phyloP scores from a whole-genome alignment of 2,888 invertebrate genomes.

The Caenorhabditis sp. region DNA sequence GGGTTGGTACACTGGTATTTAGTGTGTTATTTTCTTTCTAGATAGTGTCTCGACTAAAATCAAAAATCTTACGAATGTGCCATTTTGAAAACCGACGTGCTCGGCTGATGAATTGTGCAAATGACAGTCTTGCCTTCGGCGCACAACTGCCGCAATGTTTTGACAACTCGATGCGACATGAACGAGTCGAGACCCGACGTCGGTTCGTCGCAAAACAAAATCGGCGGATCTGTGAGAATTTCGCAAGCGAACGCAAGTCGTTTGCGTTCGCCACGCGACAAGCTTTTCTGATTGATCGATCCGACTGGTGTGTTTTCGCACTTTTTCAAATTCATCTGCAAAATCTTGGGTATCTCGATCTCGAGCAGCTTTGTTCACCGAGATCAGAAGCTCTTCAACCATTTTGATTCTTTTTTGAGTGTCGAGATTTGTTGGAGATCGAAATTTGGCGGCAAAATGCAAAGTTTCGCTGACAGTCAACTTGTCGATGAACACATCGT shows the following conservation, averaged over 20 bases:
- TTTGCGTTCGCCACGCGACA: conserved; percentile 95
- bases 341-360: not conserved
- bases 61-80: conserved; percentile 78
- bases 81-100: conserved; percentile 84
- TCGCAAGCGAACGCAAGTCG: conserved; percentile 9
- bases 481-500: conserved; percentile 84
- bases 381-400: conserved; percentile 36
- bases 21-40: not conserved
- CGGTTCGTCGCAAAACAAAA: conserved; percentile 57
- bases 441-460: conserved; percentile 77
- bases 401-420: conserved; percentile 51
- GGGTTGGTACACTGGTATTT: too few relatives aligned
- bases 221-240: conserved; percentile 52
- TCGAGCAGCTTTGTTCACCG: not conserved
- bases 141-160: conserved; percentile 72
- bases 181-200: conserved; percentile 54
- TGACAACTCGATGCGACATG: conserved; percentile 50
- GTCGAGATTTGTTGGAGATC: conserved; percentile 27
- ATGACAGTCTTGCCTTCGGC: conserved; percentile 84
- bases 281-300: conserved; percentile 77
- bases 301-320: conserved; percentile 46
- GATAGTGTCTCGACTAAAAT: not conserved
- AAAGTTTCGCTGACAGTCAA: conserved; percentile 87
- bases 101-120: conserved; percentile 92
- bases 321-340: conserved; percentile 39